Conservation (phyloP, 2,797 vertebrate species). For the Mastacembelus armatus region DNA sequence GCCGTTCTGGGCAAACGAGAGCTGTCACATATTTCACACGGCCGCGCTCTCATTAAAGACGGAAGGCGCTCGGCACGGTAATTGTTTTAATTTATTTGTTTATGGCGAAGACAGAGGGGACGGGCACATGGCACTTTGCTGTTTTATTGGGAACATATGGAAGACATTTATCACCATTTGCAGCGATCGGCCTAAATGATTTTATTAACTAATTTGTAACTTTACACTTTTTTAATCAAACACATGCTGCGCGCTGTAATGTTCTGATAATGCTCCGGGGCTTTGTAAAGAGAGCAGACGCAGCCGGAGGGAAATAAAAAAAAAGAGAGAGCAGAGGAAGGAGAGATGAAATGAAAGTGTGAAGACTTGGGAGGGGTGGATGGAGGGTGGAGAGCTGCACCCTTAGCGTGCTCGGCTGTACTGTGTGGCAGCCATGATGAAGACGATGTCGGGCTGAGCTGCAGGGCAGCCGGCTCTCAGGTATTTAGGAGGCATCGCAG, state of each 20-base stretch:
- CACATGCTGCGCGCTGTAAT: conserved; percentile 82
- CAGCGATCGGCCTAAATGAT: conserved; percentile 81
- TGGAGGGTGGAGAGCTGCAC: conserved; percentile 9
- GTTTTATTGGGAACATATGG: conserved; percentile 86
- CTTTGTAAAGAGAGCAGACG: conserved; percentile 79
- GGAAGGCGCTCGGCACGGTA: conserved; percentile 70
- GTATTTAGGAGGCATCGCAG: conserved; percentile 61
- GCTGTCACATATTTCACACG: conserved; percentile 76
- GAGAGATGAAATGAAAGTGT: conserved; percentile 60
- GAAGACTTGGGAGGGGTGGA: conserved; percentile 8
- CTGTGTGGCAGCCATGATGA: conserved; percentile 59
- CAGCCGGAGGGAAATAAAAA: conserved; percentile 82
- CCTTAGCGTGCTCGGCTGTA: no score
- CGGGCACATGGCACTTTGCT: conserved; percentile 79
- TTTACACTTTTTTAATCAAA: conserved; percentile 85
- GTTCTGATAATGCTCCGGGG: conserved; percentile 83
- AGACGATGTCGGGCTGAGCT: conserved; percentile 57
- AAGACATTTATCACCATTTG: conserved; percentile 84
- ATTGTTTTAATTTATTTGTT: conserved; percentile 89
- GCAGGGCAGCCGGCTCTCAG: conserved; percentile 38
- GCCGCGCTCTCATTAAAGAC: conserved; percentile 75
- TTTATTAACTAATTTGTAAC: conserved; percentile 85
- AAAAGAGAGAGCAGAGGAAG: conserved; percentile 44
- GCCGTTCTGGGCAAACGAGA: conserved; percentile 76
- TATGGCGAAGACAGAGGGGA: conserved; percentile 83